A percentile compares a stretch with the other conserved stretches of the same genome.
phyloP scores from a whole-genome alignment of 2,113 vertebrate species.

The Hoplias malabaricus region DNA sequence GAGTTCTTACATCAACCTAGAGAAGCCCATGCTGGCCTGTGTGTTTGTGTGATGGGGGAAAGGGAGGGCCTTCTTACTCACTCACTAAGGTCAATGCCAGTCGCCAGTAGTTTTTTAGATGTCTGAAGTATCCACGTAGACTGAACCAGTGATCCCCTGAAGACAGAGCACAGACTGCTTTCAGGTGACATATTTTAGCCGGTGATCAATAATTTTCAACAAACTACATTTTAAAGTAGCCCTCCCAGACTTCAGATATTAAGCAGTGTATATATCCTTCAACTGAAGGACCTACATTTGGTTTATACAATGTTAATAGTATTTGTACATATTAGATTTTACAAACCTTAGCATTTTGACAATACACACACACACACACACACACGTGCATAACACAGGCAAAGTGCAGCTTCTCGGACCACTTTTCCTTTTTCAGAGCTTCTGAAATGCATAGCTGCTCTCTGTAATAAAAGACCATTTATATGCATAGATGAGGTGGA shows the following conservation, averaged over 20 bases:
- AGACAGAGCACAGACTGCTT: no score
- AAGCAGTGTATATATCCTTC: background rate
- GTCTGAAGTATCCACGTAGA: no score
- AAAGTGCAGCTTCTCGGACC: conserved; percentile 46
- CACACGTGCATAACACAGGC: background rate
- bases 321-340: background rate
- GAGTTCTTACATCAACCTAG: no score
- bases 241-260: background rate
- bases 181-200: no score
- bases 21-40: no score
- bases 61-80: no score
- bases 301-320: background rate
- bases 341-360: background rate
- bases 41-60: no score
- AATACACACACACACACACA: background rate
- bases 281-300: background rate
- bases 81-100: no score
- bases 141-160: no score
- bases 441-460: conserved; percentile 9
- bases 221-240: background rate
- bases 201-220: no score
- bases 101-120: no score
- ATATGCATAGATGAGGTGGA: conserved; percentile 64
- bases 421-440: background rate
- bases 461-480: conserved; percentile 69